Base-by-base conservation (phyloP, 2,113 vertebrate species). In the Psephotus haematonotus region DNA sequence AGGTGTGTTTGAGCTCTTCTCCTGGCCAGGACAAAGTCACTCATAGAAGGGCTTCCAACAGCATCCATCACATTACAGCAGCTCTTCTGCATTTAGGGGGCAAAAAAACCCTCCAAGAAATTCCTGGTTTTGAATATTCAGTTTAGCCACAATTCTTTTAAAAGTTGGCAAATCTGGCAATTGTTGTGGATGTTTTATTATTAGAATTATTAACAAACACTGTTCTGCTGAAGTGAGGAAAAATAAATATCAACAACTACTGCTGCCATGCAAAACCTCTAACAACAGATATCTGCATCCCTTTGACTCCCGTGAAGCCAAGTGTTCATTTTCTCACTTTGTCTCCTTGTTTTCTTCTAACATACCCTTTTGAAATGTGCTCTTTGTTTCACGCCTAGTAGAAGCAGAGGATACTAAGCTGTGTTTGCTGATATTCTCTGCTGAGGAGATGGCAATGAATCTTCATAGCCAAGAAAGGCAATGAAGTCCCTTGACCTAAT, bases 181-280 rank as follows among this genome's bases (percentile, higher is more conserved):
- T 95, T 94, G 64, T 91, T 95, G 71, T 84, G 75, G 81, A 80
- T 95, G 86, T 94, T 96, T 94, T 84, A 92, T 95, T 95, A 95
- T 95, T 93, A 82, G 95, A 92, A 87, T 95, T 92, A 95, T 94
- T 96, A 96, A 92, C 81, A 96, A 96, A 95, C 74, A 94, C 81
- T 94, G 75, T 55, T 94, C 83, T 79, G 50, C 83, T 93, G 74
- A 92, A 94, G 53, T 49, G 86, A 92, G 43, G 88, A 91, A 96
- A 97, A 97, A 96, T 93, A 96, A 97, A 97, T 52, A 96, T 95
- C 95, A 96, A 94, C 93, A 95, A 79, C 44, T 92, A 69, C 83
- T 94, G 96, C 92, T 97, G 95, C 95, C 83, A 70, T 59, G 33
- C 81, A 71, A 84, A 79, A 88, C 27, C 27, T 35, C 50, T 33